Evolutionary conservation across 2,888 invertebrate species (phyloP), one percentile per base, ranked within the genome.

Genomic region (Alviniconcha strummeri): DNA sequence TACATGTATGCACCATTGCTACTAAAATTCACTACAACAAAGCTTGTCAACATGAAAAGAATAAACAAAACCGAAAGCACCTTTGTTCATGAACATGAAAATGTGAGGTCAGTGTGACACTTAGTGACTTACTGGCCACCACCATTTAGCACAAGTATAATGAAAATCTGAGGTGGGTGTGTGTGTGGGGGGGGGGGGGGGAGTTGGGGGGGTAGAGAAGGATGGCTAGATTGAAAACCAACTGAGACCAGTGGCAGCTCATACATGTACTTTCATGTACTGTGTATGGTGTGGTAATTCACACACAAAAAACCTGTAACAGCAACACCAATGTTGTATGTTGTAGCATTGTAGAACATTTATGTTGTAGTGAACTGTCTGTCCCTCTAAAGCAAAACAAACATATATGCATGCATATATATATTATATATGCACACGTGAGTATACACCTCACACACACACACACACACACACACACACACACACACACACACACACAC

Each of bases 401-500:
- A 64, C 64, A 64, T 15, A 64, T 15, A 64, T 15, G 15, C 64
- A 64, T 15, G 15, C 64, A 64, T 64, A 64, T 60, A 60, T 9
- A 60, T 60, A 60, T 9, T 60, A 13, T 13, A 13, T 64, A 64
- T 64, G 64, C 64, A 64, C 64, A 64, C 4, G 64, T 4, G 4
- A 9, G 15, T 15, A 13, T 15, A 64, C 64, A 64, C 64, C 1
- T 1, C 64, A 64, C 64, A 64, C 64, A 64, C 64, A 15, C 64
- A 64, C 72, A 72, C 72, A 72, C 36, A 72, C 36, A 72, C 72
- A 72, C 52, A 72, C 72, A 72, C 36, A 72, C 72, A 72, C 72
- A 72, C 72, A 71, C 71, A 71, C 71, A 71, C 71, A 72, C 19
- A 72, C 72, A 72, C 71, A 72, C 19, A 72, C 72, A 72, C 71